A percentile compares a stretch with the other conserved stretches of the same genome.
phyloP scores from a whole-genome alignment of 2,888 invertebrate genomes.

The Apodemia duryi region DNA sequence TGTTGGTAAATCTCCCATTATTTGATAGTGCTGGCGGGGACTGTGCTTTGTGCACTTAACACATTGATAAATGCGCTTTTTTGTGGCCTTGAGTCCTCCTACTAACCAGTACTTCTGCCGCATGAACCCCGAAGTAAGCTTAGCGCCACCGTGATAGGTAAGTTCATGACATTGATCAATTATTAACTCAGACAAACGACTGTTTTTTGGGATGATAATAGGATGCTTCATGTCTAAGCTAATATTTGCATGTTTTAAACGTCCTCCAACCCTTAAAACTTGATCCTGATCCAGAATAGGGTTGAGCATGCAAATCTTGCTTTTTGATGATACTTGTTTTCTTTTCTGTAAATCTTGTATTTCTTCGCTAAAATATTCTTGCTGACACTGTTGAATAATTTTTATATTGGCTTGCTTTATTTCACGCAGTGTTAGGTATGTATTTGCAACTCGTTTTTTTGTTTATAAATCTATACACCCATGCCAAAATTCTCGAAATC shows the following conservation, averaged over 20 bases:
- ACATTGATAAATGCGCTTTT: conserved; percentile 18
- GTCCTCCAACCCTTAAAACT: conserved; percentile 25
- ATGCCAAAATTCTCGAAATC: conserved; percentile 18
- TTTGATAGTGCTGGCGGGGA: conserved; percentile 22
- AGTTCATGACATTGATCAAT: conserved; percentile 27
- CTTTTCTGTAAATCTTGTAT: conserved; percentile 24
- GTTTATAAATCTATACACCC: conserved; percentile 18
- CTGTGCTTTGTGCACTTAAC: conserved; percentile 25
- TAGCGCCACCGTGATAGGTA: conserved; percentile 28
- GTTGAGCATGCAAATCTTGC: conserved; percentile 17
- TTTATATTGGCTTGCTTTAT: no score
- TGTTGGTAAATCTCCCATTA: conserved; percentile 28
- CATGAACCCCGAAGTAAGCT: conserved; percentile 20
- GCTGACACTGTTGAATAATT: conserved; percentile 1
- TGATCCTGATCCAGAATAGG: conserved; percentile 11
- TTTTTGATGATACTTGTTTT: conserved; percentile 10
- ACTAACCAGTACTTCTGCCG: conserved; percentile 6
- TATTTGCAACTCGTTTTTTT: conserved; percentile 15
- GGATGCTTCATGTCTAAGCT: conserved; percentile 26
- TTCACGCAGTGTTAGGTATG: background rate
- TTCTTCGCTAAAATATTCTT: conserved; percentile 10
- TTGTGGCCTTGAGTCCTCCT: conserved; percentile 15
- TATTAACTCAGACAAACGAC: conserved; percentile 21
- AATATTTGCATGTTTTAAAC: conserved; percentile 24
- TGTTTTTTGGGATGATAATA: conserved; percentile 23